Evolutionary conservation across 2,888 invertebrate genomes (phyloP).

Genomic region (Melanchra persicariae): DNA sequence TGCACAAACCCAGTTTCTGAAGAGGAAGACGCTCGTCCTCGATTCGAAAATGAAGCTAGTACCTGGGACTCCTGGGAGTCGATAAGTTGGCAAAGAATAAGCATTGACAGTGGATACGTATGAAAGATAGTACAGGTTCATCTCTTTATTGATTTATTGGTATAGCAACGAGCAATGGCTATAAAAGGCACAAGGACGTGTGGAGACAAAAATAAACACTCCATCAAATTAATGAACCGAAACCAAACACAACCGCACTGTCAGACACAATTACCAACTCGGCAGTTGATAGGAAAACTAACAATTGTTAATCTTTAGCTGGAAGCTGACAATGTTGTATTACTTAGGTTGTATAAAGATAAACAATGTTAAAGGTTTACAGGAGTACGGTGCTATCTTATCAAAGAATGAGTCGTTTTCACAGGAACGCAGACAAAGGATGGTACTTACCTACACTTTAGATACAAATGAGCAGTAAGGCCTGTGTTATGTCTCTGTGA

Average conservation of each 20-base stretch:
- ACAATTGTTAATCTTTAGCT: neutral
- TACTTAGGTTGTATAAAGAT: neutral
- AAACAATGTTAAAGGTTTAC: neutral
- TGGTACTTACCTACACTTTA: constrained; percentile 1
- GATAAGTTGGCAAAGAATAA: neutral
- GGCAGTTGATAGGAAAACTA: neutral
- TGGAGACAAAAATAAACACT: constrained; percentile 15
- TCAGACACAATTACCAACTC: neutral
- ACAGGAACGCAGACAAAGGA: constrained; percentile 43
- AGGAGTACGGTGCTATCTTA: constrained; percentile 23
- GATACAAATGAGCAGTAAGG: neutral
- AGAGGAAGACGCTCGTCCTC: neutral
- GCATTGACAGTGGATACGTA: neutral
- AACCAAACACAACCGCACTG: neutral
- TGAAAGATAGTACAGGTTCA: neutral
- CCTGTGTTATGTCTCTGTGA: neutral
- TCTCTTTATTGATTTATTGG: constrained; percentile 11
- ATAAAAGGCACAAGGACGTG: constrained; percentile 9
- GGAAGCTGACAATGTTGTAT: neutral
- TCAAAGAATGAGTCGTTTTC: constrained; percentile 50
- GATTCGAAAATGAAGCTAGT: neutral
- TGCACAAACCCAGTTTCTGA: neutral
- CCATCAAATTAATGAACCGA: constrained; percentile 3
- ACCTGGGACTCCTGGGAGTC: too few species aligned
- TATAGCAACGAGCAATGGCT: constrained; percentile 6